Evolutionary conservation across 2,888 invertebrate species (phyloP).

Genomic region (Pristionchus japonicus): DNA sequence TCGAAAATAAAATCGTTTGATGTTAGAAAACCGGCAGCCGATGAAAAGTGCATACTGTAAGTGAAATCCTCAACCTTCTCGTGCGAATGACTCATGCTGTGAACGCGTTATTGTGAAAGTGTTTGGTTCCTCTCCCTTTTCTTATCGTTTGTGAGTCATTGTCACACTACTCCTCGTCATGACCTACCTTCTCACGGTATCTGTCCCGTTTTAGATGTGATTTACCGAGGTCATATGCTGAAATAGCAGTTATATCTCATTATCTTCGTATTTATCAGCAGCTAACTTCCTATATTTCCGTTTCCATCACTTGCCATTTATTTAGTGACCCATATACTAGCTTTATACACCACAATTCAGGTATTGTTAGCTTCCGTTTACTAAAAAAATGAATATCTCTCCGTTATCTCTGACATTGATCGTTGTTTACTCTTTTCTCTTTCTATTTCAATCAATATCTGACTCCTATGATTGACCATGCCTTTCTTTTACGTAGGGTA

Average conservation of each 20-base stretch:
- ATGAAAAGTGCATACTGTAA: not conserved
- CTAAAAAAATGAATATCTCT: not conserved
- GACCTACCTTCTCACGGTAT: not conserved
- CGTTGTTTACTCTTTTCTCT: too few species aligned
- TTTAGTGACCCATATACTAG: not conserved
- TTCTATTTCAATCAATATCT: not conserved
- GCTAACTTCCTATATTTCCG: too few species aligned
- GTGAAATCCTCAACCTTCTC: not conserved
- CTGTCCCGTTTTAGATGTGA: not conserved
- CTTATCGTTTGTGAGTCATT: constrained; percentile 22
- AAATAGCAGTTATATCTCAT: not conserved
- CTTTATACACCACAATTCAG: too few species aligned
- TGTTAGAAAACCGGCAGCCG: too few species aligned
- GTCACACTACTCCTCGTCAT: not conserved
- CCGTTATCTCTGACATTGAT: not conserved
- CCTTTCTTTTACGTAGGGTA: too few species aligned
- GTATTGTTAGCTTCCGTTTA: too few species aligned
- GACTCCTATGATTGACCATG: too few species aligned
- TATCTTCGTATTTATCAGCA: too few species aligned
- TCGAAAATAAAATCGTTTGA: too few species aligned
- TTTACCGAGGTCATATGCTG: not conserved
- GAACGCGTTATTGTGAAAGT: constrained; percentile 5
- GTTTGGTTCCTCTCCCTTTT: not conserved
- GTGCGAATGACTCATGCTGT: not conserved
- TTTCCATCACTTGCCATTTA: not conserved